Conservation (phyloP, 2,113 vertebrate species). For the Smithornis capensis region DNA sequence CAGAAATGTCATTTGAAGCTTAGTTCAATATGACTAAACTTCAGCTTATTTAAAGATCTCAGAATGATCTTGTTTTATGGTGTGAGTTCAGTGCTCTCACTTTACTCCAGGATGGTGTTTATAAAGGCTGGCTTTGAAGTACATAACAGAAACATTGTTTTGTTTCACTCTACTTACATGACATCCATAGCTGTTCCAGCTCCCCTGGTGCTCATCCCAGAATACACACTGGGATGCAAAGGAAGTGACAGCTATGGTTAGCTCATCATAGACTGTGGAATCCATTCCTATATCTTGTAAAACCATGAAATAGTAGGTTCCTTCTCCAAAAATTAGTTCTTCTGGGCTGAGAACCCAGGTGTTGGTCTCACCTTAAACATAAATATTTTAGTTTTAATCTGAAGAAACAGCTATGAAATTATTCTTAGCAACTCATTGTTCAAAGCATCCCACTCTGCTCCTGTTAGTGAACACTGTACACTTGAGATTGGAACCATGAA, state of each 20-base stretch:
- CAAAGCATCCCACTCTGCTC: neutral
- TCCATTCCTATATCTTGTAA: slow-evolving; percentile 74
- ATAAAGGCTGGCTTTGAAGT: neutral
- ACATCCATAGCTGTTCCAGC: slow-evolving; percentile 87
- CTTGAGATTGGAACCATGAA: neutral
- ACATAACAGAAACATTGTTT: neutral
- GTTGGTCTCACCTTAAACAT: slow-evolving; percentile 76
- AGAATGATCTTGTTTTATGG: neutral
- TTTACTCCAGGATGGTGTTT: neutral
- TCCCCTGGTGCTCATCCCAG: slow-evolving; percentile 81
- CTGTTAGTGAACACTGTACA: neutral
- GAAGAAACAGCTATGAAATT: neutral
- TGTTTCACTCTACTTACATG: slow-evolving; percentile 74
- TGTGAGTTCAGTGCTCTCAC: neutral
- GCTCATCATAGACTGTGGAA: slow-evolving; percentile 48
- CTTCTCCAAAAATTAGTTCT: slow-evolving; percentile 76
- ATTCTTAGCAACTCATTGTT: neutral
- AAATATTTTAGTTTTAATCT: neutral
- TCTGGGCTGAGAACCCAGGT: slow-evolving; percentile 87
- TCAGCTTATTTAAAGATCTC: neutral
- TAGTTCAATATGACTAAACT: neutral
- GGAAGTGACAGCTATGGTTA: slow-evolving; percentile 78
- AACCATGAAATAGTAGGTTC: slow-evolving; percentile 83
- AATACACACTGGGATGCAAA: slow-evolving; percentile 88
- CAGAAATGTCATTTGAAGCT: neutral